phyloP scores from a whole-genome alignment of 2,888 invertebrate genomes.

The Rhopalosiphum nymphaeae region DNA sequence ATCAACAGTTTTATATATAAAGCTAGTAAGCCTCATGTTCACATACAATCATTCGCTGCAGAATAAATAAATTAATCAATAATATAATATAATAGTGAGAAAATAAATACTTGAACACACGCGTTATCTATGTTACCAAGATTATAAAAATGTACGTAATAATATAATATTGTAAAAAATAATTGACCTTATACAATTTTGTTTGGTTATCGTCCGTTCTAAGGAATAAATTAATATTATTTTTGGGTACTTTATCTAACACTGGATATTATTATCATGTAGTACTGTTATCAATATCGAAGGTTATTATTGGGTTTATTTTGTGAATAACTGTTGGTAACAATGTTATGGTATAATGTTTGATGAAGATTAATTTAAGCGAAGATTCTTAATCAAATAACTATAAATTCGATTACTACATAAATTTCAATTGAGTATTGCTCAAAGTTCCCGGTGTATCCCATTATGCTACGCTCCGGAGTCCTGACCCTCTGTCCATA shows the following conservation, averaged over 20 bases:
- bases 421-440: neutral
- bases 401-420: neutral
- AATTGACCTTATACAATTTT: neutral
- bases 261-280: neutral
- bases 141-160: neutral
- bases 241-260: neutral
- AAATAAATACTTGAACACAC: neutral
- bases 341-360: neutral
- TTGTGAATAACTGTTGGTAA: neutral
- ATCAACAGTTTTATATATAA: neutral
- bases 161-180: neutral
- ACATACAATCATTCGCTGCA: neutral
- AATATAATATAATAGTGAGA: neutral
- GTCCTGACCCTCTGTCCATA: neutral
- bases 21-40: neutral
- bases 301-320: neutral
- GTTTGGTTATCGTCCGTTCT: neutral
- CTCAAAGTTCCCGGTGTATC: neutral
- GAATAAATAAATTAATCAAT: neutral
- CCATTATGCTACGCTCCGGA: neutral
- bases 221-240: neutral
- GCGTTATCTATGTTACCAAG: neutral
- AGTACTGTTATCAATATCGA: neutral
- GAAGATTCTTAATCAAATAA: neutral
- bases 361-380: neutral